Conservation (phyloP, 2,888 invertebrate genomes). For the Archips xylosteana region DNA sequence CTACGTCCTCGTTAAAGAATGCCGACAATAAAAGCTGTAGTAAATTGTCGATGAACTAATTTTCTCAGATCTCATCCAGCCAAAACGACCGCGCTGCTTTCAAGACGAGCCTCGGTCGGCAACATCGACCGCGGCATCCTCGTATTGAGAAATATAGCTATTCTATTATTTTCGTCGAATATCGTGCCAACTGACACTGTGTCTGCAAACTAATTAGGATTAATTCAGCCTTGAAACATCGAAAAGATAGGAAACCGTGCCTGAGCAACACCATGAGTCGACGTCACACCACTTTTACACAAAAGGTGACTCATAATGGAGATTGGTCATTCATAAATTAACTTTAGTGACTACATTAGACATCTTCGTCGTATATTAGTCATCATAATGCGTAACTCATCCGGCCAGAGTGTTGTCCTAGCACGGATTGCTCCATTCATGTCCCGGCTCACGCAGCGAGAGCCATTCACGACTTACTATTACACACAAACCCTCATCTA, state of each 20-base stretch:
- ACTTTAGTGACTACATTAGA: conserved; percentile 56
- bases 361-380: conserved; percentile 46
- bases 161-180: conserved; percentile 49
- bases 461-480: conserved; percentile 34
- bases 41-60: conserved; percentile 25
- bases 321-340: conserved; percentile 76
- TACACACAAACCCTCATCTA: conserved; percentile 20
- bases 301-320: conserved; percentile 70
- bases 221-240: conserved; percentile 57
- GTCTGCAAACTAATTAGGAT: conserved; percentile 52
- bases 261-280: conserved; percentile 57
- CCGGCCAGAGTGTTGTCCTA: conserved; percentile 32
- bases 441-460: conserved; percentile 22
- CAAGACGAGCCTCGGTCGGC: conserved; percentile 15
- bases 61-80: conserved; percentile 33
- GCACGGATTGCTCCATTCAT: conserved; percentile 40
- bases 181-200: conserved; percentile 58
- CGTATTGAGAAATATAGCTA: conserved; percentile 39
- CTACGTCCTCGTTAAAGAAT: conserved; percentile 16
- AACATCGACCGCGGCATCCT: conserved; percentile 27
- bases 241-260: conserved; percentile 55
- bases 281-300: conserved; percentile 65
- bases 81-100: conserved; percentile 21
- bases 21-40: conserved; percentile 10
- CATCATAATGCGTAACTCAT: conserved; percentile 39